A percentile compares a stretch with the other conserved stretches of the same genome.
Conservation (phyloP, 2,113 vertebrate genomes). For the Uria aalge region DNA sequence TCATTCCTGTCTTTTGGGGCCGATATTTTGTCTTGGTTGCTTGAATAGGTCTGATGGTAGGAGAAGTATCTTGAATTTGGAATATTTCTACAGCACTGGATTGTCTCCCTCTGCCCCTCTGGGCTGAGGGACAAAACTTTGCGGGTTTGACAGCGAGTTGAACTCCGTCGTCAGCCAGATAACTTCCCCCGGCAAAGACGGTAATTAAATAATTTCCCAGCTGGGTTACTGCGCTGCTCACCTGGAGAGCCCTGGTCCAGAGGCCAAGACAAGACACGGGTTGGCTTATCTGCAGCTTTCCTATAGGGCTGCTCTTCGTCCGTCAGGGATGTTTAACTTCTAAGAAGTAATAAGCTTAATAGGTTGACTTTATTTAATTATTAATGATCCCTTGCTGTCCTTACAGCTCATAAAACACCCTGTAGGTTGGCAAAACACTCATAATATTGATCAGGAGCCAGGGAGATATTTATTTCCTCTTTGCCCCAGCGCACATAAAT, state of each 20-base stretch:
- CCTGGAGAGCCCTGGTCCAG: neutral
- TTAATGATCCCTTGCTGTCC: conserved; percentile 69
- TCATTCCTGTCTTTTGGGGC: neutral
- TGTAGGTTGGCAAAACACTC: conserved; percentile 78
- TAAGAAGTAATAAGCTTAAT: conserved; percentile 80
- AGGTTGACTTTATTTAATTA: conserved; percentile 81
- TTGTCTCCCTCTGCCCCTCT: neutral
- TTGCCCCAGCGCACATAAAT: conserved; percentile 68
- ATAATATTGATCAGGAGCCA: conserved; percentile 78
- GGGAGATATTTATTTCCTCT: conserved; percentile 77
- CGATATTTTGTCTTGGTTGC: neutral
- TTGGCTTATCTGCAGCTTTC: neutral
- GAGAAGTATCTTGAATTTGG: neutral
- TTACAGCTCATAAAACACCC: conserved; percentile 79
- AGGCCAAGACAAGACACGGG: neutral
- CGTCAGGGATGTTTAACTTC: neutral
- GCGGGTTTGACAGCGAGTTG: neutral
- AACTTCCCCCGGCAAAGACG: neutral
- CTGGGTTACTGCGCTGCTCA: neutral
- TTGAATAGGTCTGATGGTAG: neutral
- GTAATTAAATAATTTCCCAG: neutral
- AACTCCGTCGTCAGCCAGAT: neutral
- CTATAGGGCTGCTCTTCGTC: neutral
- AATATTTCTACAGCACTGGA: neutral
- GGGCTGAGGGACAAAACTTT: neutral